Base-by-base conservation (phyloP, 2,113 vertebrate genomes). In the Platysternon megacephalum region DNA sequence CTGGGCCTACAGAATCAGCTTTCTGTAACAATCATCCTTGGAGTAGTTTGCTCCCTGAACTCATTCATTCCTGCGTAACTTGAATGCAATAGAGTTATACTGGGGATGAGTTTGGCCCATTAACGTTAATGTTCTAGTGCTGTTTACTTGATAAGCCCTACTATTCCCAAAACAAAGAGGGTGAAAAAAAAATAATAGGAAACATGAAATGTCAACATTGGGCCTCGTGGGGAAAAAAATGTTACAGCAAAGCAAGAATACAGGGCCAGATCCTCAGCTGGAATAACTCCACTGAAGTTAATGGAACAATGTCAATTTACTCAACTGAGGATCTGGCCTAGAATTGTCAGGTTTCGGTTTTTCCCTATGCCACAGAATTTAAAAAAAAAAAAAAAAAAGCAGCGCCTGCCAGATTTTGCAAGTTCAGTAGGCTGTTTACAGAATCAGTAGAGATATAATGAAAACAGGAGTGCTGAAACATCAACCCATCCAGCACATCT, bases 381-480 rank as follows among this genome's bases (percentile, higher is more conserved):
- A 13, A 2, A 78, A 79, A 65, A 49, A 1, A 24, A 56, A 0
- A 0, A 0, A 21, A 21, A 21, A 53, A 22, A 16, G 52, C 52
- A 32, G n/a, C n/a, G 6, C 65, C 68, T 68, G 26, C 84, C 76
- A 78, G 51, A 87, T 96, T 97, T 90, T 96, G 85, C 82, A 97
- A 95, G 51, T 95, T 96, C 87, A 92, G 65, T 94, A 94, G 84
- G 76, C 91, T 96, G 51, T 96, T 97, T 93, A 96, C 91, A 65
- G 88, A 87, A 79, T 96, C 93, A 88, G 85, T 91, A 93, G 86
- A 96, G 89, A 89, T 93, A 94, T 90, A 86, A 97, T 97, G 91
- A 94, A 98, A 97, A 93, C 81, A 65, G 0, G 91, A 95, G 82
- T 91, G 96, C 95, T 78, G 91, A 97, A 97, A 93, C 90, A 97